Evolutionary conservation across 2,113 vertebrate genomes (phyloP), one percentile per base, ranked within the genome.

Genomic region (Sorex fumeus): DNA sequence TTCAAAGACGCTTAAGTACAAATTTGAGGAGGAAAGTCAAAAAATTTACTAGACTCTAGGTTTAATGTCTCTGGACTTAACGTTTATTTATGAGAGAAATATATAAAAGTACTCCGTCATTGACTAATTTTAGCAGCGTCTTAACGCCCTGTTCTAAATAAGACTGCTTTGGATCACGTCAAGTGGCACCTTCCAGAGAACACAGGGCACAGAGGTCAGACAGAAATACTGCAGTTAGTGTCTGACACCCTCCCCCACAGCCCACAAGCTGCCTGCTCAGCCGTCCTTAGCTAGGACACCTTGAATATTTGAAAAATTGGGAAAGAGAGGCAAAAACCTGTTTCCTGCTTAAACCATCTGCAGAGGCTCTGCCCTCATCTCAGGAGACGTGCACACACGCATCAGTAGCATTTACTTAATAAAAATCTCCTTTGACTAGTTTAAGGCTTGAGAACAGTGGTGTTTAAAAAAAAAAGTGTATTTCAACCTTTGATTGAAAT

Each of bases 401-500:
- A 19, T 53, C 71, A 21, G 62, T 64, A 91, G 72, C 19, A 64
- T 74, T 91, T 92, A 70, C 12, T 88, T 74, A 90, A 16, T 67
- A 77, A 89, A 45, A 84, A 81, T 6, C 43, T 74, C 47, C 25
- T 83, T 86, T 40, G 47, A 82, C 3, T 72, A 57, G 27, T 83
- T 72, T 50, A 74, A 93, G 28, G 47, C 34, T 70, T 34, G 64
- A 95, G 76, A 94, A 93, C 19, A 81, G 8, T 28, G 21, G 62
- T 13, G 8, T 66, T 66, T 66, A 84, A 34, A 74, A 30, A 84
- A 74, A 74, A 53, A 60, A 43, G 66, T 27, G 8, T 70, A 74
- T 90, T 89, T 95, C 47, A 78, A 80, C n/a, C 32, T 72, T 84
- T 89, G 83, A 94, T 94, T 78, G 86, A 97, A 96, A 93, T 94